Base-by-base conservation (phyloP, 2,113 vertebrate genomes). In the Hystrix brachyura region DNA sequence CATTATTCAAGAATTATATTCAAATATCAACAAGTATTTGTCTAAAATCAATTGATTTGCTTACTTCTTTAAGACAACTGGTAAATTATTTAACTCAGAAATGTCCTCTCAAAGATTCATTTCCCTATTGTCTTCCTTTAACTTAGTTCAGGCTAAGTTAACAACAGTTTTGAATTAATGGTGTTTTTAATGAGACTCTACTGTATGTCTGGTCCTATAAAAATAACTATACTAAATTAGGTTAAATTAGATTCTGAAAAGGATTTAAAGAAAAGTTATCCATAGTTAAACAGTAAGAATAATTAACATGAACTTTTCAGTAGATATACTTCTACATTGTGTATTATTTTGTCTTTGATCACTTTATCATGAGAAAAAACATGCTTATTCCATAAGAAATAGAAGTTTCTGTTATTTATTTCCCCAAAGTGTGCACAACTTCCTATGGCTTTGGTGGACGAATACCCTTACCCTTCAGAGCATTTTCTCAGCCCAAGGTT, bases 191-290 rank as follows among this genome's bases (percentile, higher is more conserved):
- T 79, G 38, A 91, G 27, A 64, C 85, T 81, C 15, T 94, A 78
- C 12, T 67, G 62, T 62, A 53, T 12, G 43, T 72, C 13, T 92
- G 29, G 92, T 38, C 38, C 14, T 90, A 74, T 53, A 88, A 90
- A 87, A 67, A 60, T 10, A 93, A 76, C 29, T 86, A 64, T 5
- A 91, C 38, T 84, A 64, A 91, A 67, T 51, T 92, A 27, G 8
- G 10, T 64, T 85, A 69, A 86, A 91, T 69, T 91, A 72, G 29
- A 76, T 86, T 97, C 69, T 95, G 25, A 29, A 62, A 96, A 94
- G 65, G 43, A 0, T 82, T 80, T 87, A 48, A 53, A 62, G 55
- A 72, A 95, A 93, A 90, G 34, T 46, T 69, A 78, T 5, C 2
- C 19, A 55, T 86, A 91, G 18, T 64, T 34, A 84, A 90, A 76